Base-by-base conservation (phyloP, 2,888 invertebrate species). In the Phrixothrix hirtus region DNA sequence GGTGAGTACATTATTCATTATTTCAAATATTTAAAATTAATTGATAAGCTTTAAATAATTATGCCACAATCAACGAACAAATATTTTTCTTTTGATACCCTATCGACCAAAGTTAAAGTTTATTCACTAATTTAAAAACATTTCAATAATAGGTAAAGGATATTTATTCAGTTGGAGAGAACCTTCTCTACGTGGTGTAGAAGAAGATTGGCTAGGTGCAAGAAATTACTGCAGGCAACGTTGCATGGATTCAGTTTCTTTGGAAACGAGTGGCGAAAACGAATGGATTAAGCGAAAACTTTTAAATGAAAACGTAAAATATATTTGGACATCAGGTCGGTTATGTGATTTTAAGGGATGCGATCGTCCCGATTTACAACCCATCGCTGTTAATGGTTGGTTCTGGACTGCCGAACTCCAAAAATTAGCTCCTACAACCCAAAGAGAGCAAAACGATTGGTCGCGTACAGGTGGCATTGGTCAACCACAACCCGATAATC, bases 161-260 rank as follows among this genome's bases (percentile, higher is more conserved):
- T 93, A 93, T 74, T 91, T 89, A 80, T 92, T 90, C 80, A 90
- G 91, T 30, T 92, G 92, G 92, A 84, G 87, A 51, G 90, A 92
- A 69, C 86, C 85, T 2, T 82, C 84, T 13, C 81, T 88, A 21
- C 83, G 83, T 57, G 85, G 85, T 14, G 85, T 86, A 36, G 89
- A 92, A 73, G 83, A 88, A 63, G 91, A 92, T 76, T 92, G 92
- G 92, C 75, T 93, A 59, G 86, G 85, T 35, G 91, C 86, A 13
- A 83, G 93, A 67, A 93, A 93, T 74, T 91, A 84, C 77, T 93
- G 93, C 76, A 82, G 93, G 55, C 85, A 89, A 77, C 85, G 91
- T 51, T 93, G 93, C 76, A 93, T 93, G 93, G 93, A 93, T 75
- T 83, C 89, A 37, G 88, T 92, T 34, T 89, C 90, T 1, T 73